Conservation (phyloP, 2,113 vertebrate species). For the Indicator maculatus region DNA sequence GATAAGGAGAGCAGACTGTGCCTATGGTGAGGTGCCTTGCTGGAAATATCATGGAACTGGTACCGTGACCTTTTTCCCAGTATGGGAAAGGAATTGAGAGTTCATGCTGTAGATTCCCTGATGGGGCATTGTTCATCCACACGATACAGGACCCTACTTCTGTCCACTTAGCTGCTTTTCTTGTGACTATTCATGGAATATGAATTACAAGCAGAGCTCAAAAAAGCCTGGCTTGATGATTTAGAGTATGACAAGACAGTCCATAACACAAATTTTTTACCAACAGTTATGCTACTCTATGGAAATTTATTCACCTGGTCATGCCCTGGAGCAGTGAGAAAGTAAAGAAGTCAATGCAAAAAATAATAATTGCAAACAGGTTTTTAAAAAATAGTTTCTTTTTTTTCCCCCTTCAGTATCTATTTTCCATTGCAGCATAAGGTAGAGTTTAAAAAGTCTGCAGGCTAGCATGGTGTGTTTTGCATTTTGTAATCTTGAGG, state of each 20-base stretch:
- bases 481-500: not conserved
- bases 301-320: slow-evolving; percentile 18
- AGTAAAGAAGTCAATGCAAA: not conserved
- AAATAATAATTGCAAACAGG: not conserved
- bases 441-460: not conserved
- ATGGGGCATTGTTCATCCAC: not conserved
- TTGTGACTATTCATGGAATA: not conserved
- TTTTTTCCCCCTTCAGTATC: not conserved
- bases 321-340: not conserved
- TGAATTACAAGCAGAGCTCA: not conserved
- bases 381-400: not conserved
- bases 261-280: not conserved
- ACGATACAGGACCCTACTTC: not conserved
- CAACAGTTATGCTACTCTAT: not conserved
- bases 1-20: not conserved
- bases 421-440: not conserved
- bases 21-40: not conserved
- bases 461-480: not conserved
- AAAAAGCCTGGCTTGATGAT: not conserved
- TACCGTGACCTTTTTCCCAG: not conserved
- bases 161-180: not conserved
- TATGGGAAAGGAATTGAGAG: not conserved
- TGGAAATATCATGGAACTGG: not conserved
- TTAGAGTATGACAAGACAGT: not conserved
- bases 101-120: not conserved